These are phyloP conservation scores for Trichogramma dendrolimi DNA, from an alignment of 2,888 invertebrate genomes.

Conservation along the genomic window DNA sequence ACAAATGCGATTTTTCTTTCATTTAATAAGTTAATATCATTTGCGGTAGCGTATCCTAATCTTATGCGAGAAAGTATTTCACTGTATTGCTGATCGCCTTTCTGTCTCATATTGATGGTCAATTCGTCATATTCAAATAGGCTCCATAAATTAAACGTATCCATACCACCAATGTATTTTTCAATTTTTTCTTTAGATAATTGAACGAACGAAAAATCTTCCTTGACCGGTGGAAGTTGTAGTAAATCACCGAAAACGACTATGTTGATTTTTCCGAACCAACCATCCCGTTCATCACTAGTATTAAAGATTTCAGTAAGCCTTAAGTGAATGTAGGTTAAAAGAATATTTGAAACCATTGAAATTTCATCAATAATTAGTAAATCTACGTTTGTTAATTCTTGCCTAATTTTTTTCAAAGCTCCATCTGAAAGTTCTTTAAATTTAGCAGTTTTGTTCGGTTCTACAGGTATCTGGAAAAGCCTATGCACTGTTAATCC, in stretches of 20 bases:
- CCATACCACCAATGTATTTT: slow-evolving; percentile 34
- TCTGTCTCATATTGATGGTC: slow-evolving; percentile 38
- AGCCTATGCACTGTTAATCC: too few species aligned
- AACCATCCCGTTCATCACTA: slow-evolving; percentile 35
- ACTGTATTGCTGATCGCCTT: slow-evolving; percentile 31
- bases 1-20: too few species aligned
- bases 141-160: slow-evolving; percentile 35
- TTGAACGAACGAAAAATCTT: slow-evolving; percentile 34
- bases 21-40: too few species aligned
- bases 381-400: slow-evolving; percentile 36
- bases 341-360: slow-evolving; percentile 34
- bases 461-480: too few species aligned
- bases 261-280: slow-evolving; percentile 39
- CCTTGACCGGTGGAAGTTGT: slow-evolving; percentile 39
- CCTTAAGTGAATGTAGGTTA: slow-evolving; percentile 36
- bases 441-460: too few species aligned
- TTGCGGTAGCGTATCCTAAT: too few species aligned
- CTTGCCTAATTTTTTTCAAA: slow-evolving; percentile 33
- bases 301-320: slow-evolving; percentile 40
- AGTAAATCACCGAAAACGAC: slow-evolving; percentile 41
- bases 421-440: slow-evolving; percentile 35
- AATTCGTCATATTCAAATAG: slow-evolving; percentile 40
- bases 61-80: slow-evolving; percentile 31
- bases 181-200: slow-evolving; percentile 30
- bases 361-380: slow-evolving; percentile 40